Evolutionary conservation across 2,797 vertebrate species (phyloP).

Genomic region (Acanthurus lineatus): DNA sequence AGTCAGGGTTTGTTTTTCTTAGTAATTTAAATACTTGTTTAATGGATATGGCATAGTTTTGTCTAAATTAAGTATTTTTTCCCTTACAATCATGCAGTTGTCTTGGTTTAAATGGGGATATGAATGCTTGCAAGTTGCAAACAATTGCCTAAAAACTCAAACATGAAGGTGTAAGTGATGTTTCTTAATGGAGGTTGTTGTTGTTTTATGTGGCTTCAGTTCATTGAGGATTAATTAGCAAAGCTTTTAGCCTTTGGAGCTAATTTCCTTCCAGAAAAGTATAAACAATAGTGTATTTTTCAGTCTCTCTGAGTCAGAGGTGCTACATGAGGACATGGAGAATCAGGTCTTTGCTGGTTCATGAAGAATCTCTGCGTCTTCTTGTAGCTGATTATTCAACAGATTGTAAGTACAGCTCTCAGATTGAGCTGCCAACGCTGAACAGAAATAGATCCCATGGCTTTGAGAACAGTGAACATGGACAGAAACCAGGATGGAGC

Average conservation of each 20-base stretch:
- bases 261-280: not conserved
- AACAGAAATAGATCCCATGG: constrained; percentile 59
- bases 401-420: constrained; percentile 25
- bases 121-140: not conserved
- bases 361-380: not conserved
- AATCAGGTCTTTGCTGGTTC: not conserved
- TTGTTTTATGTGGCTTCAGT: not conserved
- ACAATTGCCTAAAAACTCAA: not conserved
- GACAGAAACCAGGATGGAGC: constrained; percentile 15
- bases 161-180: not conserved
- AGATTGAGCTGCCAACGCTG: constrained; percentile 33
- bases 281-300: not conserved
- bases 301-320: not conserved
- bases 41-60: not conserved
- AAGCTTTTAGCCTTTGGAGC: not conserved
- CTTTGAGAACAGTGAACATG: constrained; percentile 4
- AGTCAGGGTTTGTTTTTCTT: not conserved
- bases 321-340: not conserved
- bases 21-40: not conserved
- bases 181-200: not conserved
- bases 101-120: not conserved
- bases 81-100: not conserved
- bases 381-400: constrained; percentile 22
- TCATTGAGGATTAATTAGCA: not conserved
- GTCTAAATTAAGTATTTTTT: not conserved